A percentile compares a stretch with the other conserved stretches of the same genome.
These are phyloP conservation scores for Rachycentron canadum DNA, from an alignment of 2,797 vertebrate species.

Conservation along the genomic window DNA sequence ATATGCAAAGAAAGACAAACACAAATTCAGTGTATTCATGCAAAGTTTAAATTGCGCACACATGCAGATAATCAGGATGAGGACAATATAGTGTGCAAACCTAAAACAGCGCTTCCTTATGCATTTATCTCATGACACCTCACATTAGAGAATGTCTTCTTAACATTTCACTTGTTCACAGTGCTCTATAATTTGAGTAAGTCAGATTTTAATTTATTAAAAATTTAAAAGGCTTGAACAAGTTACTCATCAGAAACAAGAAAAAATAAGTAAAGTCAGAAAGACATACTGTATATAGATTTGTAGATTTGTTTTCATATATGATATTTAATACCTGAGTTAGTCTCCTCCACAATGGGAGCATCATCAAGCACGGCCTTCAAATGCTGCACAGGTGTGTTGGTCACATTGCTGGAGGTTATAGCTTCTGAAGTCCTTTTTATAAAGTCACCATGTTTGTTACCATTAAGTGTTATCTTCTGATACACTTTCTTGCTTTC, in stretches of 20 bases:
- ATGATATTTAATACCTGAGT: constrained; percentile 31
- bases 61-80: neutral
- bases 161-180: no score
- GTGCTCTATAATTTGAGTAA: neutral
- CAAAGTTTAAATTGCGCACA: neutral
- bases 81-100: neutral
- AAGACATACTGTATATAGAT: no score
- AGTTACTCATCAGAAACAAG: no score
- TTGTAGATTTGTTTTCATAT: neutral
- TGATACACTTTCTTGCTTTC: constrained; percentile 2
- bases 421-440: neutral
- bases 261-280: neutral
- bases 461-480: neutral
- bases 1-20: no score
- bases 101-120: neutral
- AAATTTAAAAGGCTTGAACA: neutral
- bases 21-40: neutral
- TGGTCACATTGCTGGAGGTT: neutral
- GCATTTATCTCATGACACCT: neutral
- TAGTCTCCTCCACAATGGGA: neutral
- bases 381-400: neutral
- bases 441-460: neutral
- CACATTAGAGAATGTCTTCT: neutral
- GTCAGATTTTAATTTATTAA: no score
- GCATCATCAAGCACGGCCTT: constrained; percentile 1